These are phyloP conservation scores for Casuarius casuarius DNA, from an alignment of 2,113 vertebrate species.

Conservation along the genomic window DNA sequence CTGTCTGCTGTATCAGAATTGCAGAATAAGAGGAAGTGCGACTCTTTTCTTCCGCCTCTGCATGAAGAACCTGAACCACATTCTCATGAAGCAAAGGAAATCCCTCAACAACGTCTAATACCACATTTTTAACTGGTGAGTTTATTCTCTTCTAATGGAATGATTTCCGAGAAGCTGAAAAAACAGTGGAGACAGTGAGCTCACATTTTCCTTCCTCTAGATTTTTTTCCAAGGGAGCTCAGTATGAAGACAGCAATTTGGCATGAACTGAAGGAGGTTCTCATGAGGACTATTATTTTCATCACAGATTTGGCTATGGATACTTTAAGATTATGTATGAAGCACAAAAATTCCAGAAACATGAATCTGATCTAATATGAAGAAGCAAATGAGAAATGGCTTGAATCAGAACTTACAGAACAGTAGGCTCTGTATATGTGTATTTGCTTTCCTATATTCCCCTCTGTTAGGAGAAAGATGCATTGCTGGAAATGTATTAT, in stretches of 20 bases:
- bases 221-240: not conserved
- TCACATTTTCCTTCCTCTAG: not conserved
- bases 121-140: not conserved
- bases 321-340: not conserved
- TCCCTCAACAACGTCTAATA: not conserved
- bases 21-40: not conserved
- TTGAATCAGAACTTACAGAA: not conserved
- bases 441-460: not conserved
- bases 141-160: not conserved
- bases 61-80: not conserved
- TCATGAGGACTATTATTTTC: not conserved
- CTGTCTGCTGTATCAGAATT: accelerated
- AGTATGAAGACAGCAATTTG: not conserved
- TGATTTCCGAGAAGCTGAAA: not conserved
- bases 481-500: not conserved
- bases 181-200: not conserved
- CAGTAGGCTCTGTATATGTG: accelerated
- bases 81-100: not conserved
- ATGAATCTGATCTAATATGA: not conserved
- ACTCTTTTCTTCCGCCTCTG: not conserved
- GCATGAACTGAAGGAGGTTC: not conserved
- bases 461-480: not conserved
- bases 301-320: not conserved
- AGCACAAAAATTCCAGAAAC: not conserved
- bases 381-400: not conserved